Percentiles rank a stretch among this genome's conserved stretches.
phyloP scores from a whole-genome alignment of 2,888 invertebrate genomes.

The Oligia strigilis region DNA sequence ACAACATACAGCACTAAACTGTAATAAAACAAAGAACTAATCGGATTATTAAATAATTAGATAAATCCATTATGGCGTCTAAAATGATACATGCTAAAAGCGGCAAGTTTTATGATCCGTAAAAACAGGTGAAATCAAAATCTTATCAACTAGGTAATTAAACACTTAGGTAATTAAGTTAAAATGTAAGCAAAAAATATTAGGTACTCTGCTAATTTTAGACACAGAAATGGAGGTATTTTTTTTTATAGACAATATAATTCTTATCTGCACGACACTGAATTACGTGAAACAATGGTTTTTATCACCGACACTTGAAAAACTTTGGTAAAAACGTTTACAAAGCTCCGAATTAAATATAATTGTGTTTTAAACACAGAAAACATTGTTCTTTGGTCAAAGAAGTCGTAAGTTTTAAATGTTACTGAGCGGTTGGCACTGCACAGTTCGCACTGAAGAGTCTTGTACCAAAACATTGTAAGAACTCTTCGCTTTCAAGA shows the following conservation, averaged over 20 bases:
- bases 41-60: conserved; percentile 2
- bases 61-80: not conserved
- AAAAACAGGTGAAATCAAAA: not conserved
- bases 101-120: not conserved
- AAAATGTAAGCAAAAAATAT: not conserved
- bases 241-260: not conserved
- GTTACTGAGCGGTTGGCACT: conserved; percentile 21
- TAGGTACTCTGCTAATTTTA: not conserved
- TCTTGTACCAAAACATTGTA: conserved; percentile 63
- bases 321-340: not conserved
- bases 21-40: not conserved
- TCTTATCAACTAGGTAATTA: not conserved
- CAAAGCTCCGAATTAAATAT: not conserved
- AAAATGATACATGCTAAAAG: not conserved
- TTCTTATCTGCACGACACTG: not conserved
- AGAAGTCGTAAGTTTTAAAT: not conserved
- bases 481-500: conserved; percentile 59
- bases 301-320: not conserved
- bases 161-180: not conserved
- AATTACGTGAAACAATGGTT: not conserved
- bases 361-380: not conserved
- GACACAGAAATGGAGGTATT: not conserved
- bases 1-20: conserved; percentile 14
- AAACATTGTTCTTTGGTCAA: not conserved
- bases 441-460: not conserved